phyloP scores from a whole-genome alignment of 1,140 invertebrate genomes.

The Globodera rostochiensis region DNA sequence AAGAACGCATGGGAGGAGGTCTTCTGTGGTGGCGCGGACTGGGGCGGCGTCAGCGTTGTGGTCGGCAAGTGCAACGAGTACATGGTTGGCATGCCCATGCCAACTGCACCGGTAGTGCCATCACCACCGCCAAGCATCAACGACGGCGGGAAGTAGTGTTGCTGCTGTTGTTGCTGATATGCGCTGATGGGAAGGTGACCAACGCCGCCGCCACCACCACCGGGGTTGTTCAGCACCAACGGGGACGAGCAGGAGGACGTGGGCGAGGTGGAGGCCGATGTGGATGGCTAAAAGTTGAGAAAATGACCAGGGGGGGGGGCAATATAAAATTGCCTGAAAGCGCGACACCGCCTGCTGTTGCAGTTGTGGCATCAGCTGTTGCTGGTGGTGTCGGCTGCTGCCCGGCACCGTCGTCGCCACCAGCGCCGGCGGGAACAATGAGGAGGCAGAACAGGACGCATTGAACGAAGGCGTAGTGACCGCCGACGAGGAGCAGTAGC shows the following conservation, averaged over 20 bases:
- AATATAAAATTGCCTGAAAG: conserved; percentile 4
- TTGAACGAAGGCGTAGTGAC: conserved; percentile 2
- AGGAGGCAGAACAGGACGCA: conserved; percentile 21
- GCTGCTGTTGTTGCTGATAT: conserved; percentile 4
- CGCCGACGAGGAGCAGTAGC: not conserved
- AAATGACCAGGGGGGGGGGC: not conserved
- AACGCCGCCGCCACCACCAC: not conserved
- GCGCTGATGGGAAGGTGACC: not conserved
- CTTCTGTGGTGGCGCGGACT: conserved; percentile 61
- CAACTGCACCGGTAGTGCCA: conserved; percentile 16
- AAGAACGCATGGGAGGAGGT: conserved; percentile 52
- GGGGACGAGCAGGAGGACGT: conserved; percentile 39
- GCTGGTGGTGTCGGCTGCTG: not conserved
- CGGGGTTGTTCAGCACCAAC: not conserved
- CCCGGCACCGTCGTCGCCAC: not conserved
- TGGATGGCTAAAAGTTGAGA: conserved; percentile 17
- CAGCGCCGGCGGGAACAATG: conserved; percentile 27
- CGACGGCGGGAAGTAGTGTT: conserved; percentile 15
- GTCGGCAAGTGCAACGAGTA: conserved; percentile 20
- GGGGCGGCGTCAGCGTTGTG: conserved; percentile 49
- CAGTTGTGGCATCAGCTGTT: conserved; percentile 24
- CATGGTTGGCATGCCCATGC: not conserved
- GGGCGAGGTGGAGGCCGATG: conserved; percentile 32
- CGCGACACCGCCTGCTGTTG: conserved; percentile 15
- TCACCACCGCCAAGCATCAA: conserved; percentile 7